phyloP scores from a whole-genome alignment of 2,113 vertebrate genomes.

The Solenodon paradoxus region DNA sequence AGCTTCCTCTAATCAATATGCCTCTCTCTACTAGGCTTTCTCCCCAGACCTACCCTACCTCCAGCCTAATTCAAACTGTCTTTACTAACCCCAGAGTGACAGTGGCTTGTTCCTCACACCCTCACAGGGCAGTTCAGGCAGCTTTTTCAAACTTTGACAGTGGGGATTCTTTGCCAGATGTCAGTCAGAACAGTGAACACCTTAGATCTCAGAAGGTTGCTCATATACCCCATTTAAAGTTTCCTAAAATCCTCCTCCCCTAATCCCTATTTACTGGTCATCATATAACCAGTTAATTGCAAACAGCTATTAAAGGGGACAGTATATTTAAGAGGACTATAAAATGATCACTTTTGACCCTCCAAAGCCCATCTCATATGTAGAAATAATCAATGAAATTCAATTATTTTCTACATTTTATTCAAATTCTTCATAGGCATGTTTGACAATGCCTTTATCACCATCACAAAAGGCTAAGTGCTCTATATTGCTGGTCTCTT shows the following conservation, averaged over 20 bases:
- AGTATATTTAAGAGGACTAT: neutral
- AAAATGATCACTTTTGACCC: neutral
- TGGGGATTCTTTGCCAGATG: neutral
- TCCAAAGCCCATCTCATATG: neutral
- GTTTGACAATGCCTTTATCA: neutral
- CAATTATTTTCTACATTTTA: neutral
- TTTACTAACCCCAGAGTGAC: neutral
- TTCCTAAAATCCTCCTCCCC: neutral
- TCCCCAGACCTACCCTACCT: neutral
- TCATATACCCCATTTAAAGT: neutral
- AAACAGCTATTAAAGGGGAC: neutral
- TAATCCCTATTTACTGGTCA: neutral
- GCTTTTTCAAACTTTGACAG: neutral
- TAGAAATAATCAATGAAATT: neutral
- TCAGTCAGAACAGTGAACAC: neutral
- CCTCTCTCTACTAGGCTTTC: neutral
- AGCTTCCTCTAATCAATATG: conserved; percentile 4
- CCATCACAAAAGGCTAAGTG: neutral
- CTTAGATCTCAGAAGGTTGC: neutral
- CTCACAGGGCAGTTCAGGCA: neutral
- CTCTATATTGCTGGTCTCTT: neutral
- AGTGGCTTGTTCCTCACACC: neutral
- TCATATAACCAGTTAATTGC: neutral
- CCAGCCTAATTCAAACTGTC: neutral
- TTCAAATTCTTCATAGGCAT: conserved; percentile 2